Evolutionary conservation across 2,113 vertebrate genomes (phyloP).

Genomic region (Rhadina sibilatrix): DNA sequence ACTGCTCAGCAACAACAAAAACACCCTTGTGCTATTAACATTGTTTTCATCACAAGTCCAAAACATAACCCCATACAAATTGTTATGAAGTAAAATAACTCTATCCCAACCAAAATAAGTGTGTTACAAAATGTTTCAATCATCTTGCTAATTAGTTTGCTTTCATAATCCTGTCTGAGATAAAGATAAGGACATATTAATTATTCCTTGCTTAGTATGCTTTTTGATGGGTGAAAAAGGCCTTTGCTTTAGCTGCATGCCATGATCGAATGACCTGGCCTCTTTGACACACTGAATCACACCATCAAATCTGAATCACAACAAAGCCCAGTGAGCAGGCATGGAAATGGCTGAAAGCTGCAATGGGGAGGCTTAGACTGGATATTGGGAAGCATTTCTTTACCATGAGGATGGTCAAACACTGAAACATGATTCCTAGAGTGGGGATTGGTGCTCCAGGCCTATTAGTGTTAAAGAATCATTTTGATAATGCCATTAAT

Average conservation of each 20-base stretch:
- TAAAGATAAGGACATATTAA: not conserved
- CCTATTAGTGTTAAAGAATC: not conserved
- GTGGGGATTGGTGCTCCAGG: not conserved
- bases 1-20: not conserved
- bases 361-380: not conserved
- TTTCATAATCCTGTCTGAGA: not conserved
- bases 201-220: not conserved
- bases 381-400: not conserved
- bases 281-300: not conserved
- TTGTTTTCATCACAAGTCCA: not conserved
- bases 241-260: not conserved
- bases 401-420: accelerated
- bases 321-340: not conserved
- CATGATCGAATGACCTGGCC: not conserved
- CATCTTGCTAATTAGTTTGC: not conserved
- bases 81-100: not conserved
- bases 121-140: not conserved
- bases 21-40: not conserved
- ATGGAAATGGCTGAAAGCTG: not conserved
- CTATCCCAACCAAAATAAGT: not conserved
- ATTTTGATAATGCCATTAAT: not conserved
- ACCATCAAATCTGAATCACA: not conserved
- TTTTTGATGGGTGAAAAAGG: not conserved
- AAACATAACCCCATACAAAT: not conserved
- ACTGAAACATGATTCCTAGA: not conserved